Base-by-base conservation (phyloP, 2,113 vertebrate species). In the Phalacrocorax pelagicus region DNA sequence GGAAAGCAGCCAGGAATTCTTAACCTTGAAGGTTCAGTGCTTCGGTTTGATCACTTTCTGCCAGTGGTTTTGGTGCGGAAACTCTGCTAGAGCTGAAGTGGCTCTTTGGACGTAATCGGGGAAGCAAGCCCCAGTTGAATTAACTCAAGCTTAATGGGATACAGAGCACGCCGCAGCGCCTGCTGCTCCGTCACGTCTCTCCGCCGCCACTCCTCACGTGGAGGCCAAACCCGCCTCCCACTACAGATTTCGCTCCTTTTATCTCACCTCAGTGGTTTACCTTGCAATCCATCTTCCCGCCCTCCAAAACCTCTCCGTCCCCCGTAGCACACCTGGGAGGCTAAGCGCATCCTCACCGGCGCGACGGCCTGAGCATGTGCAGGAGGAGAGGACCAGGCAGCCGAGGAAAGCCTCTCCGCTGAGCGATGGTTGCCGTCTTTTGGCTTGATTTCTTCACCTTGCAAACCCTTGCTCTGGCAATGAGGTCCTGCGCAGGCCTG, bases 331-430 rank as follows among this genome's bases (percentile, higher is more conserved):
- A 2, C 5, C 12, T 6, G 4, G 40, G 34, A 47, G 8, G 15
- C 6, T 24, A 10, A 52, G 52, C 4, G 3, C 10, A 0, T 75
- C 17, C 27, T 21, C 2, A 2, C 49, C 6, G 3, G 57, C 1
- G 13, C 16, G 3, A 3, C 3, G 9, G 14, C 38, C 19, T n/a
- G 40, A 23, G 32, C 15, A 1, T 0, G 1, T 4, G 40, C 22
- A 8, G 34, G 27, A 40, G 15, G 9, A 38, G 29, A 16, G 66
- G 5, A 57, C 12, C 3, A 2, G 14, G 54, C 42, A 47, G 63
- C 19, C 8, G 0, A 2, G 51, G 52, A 36, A 21, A 58, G 20
- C 9, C 49, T 65, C 8, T 5, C 42, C 3, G 1, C 0, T 4
- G 23, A 20, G 42, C 3, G 5, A 13, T 3, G 30, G 21, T 12